Evolutionary conservation across 2,888 invertebrate species (phyloP).

Genomic region (Drosophila mimetica): DNA sequence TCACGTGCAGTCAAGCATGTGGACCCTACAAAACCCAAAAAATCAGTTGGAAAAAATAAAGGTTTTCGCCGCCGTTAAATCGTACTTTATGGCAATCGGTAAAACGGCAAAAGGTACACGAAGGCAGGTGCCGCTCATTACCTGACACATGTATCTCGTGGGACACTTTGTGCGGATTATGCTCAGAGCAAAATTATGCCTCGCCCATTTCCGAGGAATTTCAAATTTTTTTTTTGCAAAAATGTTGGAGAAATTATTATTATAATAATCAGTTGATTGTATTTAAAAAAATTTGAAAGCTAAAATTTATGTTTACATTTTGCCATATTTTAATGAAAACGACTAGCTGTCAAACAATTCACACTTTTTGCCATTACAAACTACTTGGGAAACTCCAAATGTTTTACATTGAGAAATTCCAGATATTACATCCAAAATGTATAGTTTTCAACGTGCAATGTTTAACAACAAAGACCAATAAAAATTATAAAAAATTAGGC

Average conservation of each 20-base stretch:
- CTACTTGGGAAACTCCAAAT: slow-evolving; percentile 6
- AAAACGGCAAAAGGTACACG: slow-evolving; percentile 41
- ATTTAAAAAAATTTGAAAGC: background rate
- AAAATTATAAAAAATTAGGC: slow-evolving; percentile 25
- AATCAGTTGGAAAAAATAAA: slow-evolving; percentile 19
- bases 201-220: slow-evolving; percentile 47
- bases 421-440: slow-evolving; percentile 27
- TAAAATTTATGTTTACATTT: background rate
- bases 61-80: slow-evolving; percentile 17
- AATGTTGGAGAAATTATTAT: background rate
- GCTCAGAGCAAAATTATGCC: slow-evolving; percentile 32
- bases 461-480: slow-evolving; percentile 7
- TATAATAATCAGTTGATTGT: background rate
- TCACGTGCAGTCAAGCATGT: slow-evolving; percentile 65
- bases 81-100: slow-evolving; percentile 30
- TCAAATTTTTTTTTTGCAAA: slow-evolving; percentile 43
- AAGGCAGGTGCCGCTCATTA: slow-evolving; percentile 56
- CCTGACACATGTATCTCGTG: slow-evolving; percentile 36
- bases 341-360: background rate
- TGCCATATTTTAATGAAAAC: background rate
- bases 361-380: background rate
- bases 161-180: slow-evolving; percentile 37
- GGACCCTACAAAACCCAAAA: slow-evolving; percentile 20
- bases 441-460: slow-evolving; percentile 19
- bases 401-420: slow-evolving; percentile 20